A percentile compares a stretch with the other conserved stretches of the same genome.
phyloP scores from a whole-genome alignment of 37 sponge, comb jelly and placozoan species.

The Crambe crambe region DNA sequence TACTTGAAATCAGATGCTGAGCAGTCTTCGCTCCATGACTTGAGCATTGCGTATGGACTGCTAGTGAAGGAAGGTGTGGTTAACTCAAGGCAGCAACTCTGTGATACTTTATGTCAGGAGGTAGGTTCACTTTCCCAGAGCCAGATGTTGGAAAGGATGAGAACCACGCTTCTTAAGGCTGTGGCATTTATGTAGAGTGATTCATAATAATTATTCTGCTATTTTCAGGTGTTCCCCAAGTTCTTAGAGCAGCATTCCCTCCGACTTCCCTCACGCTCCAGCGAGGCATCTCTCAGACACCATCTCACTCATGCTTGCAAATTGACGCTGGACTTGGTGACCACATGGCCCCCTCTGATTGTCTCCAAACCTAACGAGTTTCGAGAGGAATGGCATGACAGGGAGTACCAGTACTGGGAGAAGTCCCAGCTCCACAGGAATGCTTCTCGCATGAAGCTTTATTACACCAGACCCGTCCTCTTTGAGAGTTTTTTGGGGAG shows the following conservation, averaged over 20 bases:
- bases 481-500: slow-evolving; percentile 45
- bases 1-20: not conserved
- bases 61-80: slow-evolving; percentile 17
- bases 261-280: not conserved
- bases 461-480: slow-evolving; percentile 52
- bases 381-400: slow-evolving; percentile 53
- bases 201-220: no score
- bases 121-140: not conserved
- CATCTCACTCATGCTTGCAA: slow-evolving; percentile 37
- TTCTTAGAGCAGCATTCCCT: slow-evolving; percentile 32
- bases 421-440: not conserved
- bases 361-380: slow-evolving; percentile 18
- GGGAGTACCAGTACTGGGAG: slow-evolving; percentile 61
- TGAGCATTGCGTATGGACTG: slow-evolving; percentile 46
- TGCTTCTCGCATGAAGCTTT: not conserved
- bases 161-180: no score
- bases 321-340: slow-evolving; percentile 23
- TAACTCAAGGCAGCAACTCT: slow-evolving; percentile 9
- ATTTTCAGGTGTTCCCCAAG: slow-evolving; percentile 28
- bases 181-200: not conserved
- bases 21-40: slow-evolving; percentile 10
- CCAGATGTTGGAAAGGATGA: not conserved
- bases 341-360: slow-evolving; percentile 44
- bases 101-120: slow-evolving; percentile 19
- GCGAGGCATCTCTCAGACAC: slow-evolving; percentile 15